These are phyloP conservation scores for Rhagoletis zephyria DNA, from an alignment of 1,140 invertebrate genomes.

Conservation along the genomic window DNA sequence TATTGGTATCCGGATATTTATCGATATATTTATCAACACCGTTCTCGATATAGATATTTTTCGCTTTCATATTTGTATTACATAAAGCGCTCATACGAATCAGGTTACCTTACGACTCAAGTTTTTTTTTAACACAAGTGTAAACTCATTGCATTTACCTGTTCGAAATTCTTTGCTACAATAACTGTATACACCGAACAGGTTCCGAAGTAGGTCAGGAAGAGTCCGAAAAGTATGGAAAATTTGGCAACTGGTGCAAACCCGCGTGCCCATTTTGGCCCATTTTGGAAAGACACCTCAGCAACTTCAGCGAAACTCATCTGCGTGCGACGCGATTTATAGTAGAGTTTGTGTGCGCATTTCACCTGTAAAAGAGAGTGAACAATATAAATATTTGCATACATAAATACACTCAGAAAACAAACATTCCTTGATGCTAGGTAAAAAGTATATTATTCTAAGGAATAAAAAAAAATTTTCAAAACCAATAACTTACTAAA, in stretches of 20 bases:
- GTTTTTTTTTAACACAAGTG: too few relatives aligned
- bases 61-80: too few relatives aligned
- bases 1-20: too few relatives aligned
- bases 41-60: too few relatives aligned
- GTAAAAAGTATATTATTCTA: too few relatives aligned
- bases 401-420: too few relatives aligned
- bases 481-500: too few relatives aligned
- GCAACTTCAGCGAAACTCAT: slow-evolving; percentile 87
- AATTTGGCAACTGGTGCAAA: slow-evolving; percentile 80
- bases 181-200: slow-evolving; percentile 89
- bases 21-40: too few relatives aligned
- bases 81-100: too few relatives aligned
- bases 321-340: slow-evolving; percentile 78
- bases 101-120: too few relatives aligned
- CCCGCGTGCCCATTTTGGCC: slow-evolving; percentile 79
- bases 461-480: too few relatives aligned
- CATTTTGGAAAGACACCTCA: slow-evolving; percentile 81
- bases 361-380: slow-evolving; percentile 77
- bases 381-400: neutral
- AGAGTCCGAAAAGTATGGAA: slow-evolving; percentile 78
- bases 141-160: slow-evolving; percentile 63
- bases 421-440: too few relatives aligned
- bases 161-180: slow-evolving; percentile 82
- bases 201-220: slow-evolving; percentile 87
- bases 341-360: slow-evolving; percentile 85